Percentiles rank a stretch among this genome's conserved stretches.
These are phyloP conservation scores for Cinara cedri DNA, from an alignment of 2,888 invertebrate genomes.

Conservation along the genomic window DNA sequence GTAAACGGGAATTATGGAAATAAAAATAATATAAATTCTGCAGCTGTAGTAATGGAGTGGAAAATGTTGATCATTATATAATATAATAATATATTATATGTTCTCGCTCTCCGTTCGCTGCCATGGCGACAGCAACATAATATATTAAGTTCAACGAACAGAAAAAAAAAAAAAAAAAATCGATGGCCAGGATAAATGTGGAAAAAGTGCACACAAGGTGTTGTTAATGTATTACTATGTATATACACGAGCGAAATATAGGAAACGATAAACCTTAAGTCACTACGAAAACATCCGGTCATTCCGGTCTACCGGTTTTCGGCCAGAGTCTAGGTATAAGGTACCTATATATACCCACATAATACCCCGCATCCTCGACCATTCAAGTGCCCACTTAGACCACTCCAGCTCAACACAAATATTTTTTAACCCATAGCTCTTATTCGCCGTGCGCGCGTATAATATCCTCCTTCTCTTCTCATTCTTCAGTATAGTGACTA, in stretches of 20 bases:
- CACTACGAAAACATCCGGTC: slow-evolving; percentile 33
- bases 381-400: slow-evolving; percentile 21
- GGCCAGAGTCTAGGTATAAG: not conserved
- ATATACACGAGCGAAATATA: not conserved
- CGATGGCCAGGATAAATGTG: not conserved
- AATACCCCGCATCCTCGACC: not conserved
- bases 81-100: no score
- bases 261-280: slow-evolving; percentile 48
- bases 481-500: no score
- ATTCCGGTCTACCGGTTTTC: slow-evolving; percentile 42
- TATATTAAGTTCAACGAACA: no score
- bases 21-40: not conserved
- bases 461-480: not conserved
- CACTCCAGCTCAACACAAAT: slow-evolving; percentile 15
- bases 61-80: not conserved
- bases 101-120: not conserved
- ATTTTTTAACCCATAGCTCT: not conserved
- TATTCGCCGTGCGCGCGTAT: not conserved
- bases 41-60: not conserved
- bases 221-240: slow-evolving; percentile 20
- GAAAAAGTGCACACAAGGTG: slow-evolving; percentile 23
- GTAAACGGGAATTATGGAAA: not conserved
- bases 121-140: not conserved
- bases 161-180: not conserved
- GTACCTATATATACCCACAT: no score